phyloP scores from a whole-genome alignment of 2,797 vertebrate genomes.

The Manis javanica region DNA sequence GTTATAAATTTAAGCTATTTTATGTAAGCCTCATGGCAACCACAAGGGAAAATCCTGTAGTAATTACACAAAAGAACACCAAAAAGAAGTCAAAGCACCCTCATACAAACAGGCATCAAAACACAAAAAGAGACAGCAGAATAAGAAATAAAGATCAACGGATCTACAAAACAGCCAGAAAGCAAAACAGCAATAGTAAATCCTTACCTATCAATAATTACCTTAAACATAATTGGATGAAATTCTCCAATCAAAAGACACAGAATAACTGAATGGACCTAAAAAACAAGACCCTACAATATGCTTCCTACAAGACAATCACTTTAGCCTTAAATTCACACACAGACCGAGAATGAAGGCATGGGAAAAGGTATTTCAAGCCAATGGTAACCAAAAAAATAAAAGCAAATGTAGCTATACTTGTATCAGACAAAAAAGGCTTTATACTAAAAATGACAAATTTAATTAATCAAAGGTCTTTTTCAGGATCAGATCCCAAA shows the following conservation, averaged over 20 bases:
- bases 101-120: not conserved
- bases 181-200: not conserved
- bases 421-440: not conserved
- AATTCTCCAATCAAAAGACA: not conserved
- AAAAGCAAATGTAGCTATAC: not conserved
- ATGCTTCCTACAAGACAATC: not conserved
- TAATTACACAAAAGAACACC: not conserved
- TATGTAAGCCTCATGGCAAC: not conserved
- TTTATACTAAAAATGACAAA: not conserved
- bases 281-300: not conserved
- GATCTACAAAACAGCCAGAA: not conserved
- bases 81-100: slow-evolving; percentile 7
- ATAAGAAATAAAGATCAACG: not conserved
- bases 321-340: not conserved
- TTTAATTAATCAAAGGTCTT: slow-evolving; percentile 25
- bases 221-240: not conserved
- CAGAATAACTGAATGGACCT: not conserved
- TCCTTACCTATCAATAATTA: slow-evolving; percentile 6
- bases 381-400: not conserved
- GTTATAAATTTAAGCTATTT: slow-evolving; percentile 1
- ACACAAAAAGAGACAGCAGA: not conserved
- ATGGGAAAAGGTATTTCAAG: not conserved
- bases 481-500: slow-evolving; percentile 38
- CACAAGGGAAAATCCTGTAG: not conserved
- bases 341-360: not conserved